Percentiles rank a stretch among this genome's conserved stretches.
Conservation (phyloP, 2,797 vertebrate genomes). For the Dendrocincla tyrannina region DNA sequence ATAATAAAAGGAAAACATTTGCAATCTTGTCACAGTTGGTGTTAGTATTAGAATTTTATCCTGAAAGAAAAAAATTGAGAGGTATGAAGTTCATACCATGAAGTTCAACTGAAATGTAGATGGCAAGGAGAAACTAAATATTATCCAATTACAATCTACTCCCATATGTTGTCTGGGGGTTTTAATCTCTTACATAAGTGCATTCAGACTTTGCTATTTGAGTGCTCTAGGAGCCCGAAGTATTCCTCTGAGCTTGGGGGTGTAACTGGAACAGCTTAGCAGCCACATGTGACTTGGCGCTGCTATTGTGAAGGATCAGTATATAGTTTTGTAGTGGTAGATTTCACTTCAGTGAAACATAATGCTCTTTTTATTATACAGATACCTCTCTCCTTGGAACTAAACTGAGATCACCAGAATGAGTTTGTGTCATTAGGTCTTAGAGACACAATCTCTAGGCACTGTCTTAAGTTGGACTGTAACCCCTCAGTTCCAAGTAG, state of each 20-base stretch:
- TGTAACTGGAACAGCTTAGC: not conserved
- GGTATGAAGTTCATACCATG: not conserved
- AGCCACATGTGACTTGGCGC: not conserved
- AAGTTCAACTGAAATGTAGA: not conserved
- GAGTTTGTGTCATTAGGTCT: not conserved
- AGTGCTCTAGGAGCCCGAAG: not conserved
- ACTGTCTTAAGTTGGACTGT: not conserved
- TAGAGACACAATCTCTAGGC: not conserved
- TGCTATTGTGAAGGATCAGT: not conserved
- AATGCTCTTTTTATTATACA: not conserved
- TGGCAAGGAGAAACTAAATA: not conserved
- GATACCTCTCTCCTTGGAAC: not conserved
- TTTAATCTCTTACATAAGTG: not conserved
- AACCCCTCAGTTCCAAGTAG: not conserved
- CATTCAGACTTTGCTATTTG: not conserved
- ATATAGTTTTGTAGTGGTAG: not conserved
- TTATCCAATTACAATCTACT: not conserved
- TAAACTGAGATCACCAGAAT: not conserved
- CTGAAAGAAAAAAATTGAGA: not conserved
- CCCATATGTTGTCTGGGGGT: not conserved
- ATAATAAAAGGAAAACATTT: not conserved
- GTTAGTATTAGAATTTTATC: not conserved
- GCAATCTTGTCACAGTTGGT: not conserved
- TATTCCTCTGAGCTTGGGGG: not conserved
- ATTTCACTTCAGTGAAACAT: not conserved